Base-by-base conservation (phyloP, 1,140 invertebrate species). In the Brachystomella parvula region DNA sequence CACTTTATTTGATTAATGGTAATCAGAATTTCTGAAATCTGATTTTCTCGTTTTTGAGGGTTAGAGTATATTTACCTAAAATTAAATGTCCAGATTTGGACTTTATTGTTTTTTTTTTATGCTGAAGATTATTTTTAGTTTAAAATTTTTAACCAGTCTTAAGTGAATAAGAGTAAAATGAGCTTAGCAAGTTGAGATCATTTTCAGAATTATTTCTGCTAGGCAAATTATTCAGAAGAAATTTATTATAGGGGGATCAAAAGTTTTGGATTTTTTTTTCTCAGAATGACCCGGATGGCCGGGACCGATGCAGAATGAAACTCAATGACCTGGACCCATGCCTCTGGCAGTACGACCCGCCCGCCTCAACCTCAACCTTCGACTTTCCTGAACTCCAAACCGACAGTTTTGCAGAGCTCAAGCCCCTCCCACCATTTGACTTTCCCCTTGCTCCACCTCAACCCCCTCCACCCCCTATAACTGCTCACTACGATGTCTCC, bases 371-470 rank as follows among this genome's bases (percentile, higher is more conserved):
- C 3, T 62, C 60, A 3, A 47, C 33, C n/a, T 47, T 64, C 26
- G 62, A 64, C 15, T 56, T 64, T 32, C 62, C 47, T 2, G 62
- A 53, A 15, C 19, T 64, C 9, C 66, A 68, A 26, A 75, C 81
- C 68, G 80, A 81, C 17, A 83, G 77, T 9, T 81, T 92, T 39
- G 89, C 89, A 2, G 90, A 92, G 74, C 80, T 92, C 57, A 92
- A 92, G 76, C 90, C 90, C 0, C 79, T 94, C 66, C 89, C 89
- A 0, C 89, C 90, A 0, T 92, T 92, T 77, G 70, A 74, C 15
- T 89, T 88, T 19, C 28, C 70, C 68, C 57, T 70, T 72, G 53
- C 53, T 71, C 69, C 33, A 74, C 33, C 47, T 60, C 63, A 30
- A 60, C 63, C n/a, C 44, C 68, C 15, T 21, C 64, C 15, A 63